Base-by-base conservation (phyloP, 2,113 vertebrate genomes). In the Cervus canadensis region DNA sequence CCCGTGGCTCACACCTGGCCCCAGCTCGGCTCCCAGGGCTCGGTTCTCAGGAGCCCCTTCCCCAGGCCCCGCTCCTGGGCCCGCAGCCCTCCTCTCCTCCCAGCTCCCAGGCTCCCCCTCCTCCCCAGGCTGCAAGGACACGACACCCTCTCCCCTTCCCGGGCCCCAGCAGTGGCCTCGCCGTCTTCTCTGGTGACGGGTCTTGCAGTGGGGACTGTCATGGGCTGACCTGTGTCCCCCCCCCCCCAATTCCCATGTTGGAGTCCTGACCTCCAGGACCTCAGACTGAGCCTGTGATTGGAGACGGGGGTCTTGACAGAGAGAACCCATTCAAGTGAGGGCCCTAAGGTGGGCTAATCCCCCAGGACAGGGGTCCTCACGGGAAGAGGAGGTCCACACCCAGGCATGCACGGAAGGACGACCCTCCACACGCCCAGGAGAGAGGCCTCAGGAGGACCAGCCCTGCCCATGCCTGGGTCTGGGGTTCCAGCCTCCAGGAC, bases 401-500 rank as follows among this genome's bases (percentile, higher is more conserved):
- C 48, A 52, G 57, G 25, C 64, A 19, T 4, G 0, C 48, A 9
- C 33, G 14, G 59, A 33, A 23, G 17, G n/a, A 30, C 0, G 1
- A 4, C 45, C 40, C 6, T 48, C 57, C 8, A 16, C 52, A 13
- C 9, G 1, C n/a, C 52, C 3, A 40, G 16, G 10, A 40, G 11
- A 17, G 52, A 71, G 52, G 40, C 16, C 16, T 82, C 3, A 0
- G 56, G 50, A 8, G 33, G 45, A 7, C n/a, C 45, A 1, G 43
- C 28, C 43, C 43, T 3, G 9, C 1, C 1, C 15, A 1, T 0
- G 0, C 45, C 50, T 14, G 10, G 2, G 2, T 5, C 13, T 28
- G 1, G 0, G 56, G 1, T 21, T 4, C 56, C 6, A 1, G 43
- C 74, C 59, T 56, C 11, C 2, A 15, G 28, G 78, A 10, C 6